Evolutionary conservation across 2,797 vertebrate genomes (phyloP).

Genomic region (Saxicola maurus): DNA sequence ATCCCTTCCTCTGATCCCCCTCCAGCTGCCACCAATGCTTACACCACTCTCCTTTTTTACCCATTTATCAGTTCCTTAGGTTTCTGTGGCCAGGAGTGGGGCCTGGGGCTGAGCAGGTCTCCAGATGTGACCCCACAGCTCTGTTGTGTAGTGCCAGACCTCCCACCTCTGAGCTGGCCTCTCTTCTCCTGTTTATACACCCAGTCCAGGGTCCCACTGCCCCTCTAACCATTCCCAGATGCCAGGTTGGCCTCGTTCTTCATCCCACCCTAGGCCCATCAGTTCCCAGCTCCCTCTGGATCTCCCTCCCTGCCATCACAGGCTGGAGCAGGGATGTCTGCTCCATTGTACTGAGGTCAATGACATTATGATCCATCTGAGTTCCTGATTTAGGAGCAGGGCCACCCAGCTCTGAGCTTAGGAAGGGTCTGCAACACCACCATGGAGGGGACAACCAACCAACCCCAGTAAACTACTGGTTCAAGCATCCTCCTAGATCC

Average conservation of each 20-base stretch:
- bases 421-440: background rate
- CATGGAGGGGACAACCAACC: background rate
- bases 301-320: background rate
- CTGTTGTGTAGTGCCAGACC: background rate
- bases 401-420: accelerated
- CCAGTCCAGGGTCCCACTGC: background rate
- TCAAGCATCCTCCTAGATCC: background rate
- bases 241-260: background rate
- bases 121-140: slow-evolving; percentile 45
- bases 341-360: background rate
- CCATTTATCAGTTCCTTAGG: background rate
- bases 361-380: accelerated
- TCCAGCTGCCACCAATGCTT: background rate
- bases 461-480: background rate
- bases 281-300: background rate
- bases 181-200: slow-evolving; percentile 25
- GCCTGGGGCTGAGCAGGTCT: background rate
- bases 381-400: background rate
- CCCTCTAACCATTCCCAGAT: slow-evolving; percentile 42
- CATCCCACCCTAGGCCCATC: background rate
- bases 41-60: background rate
- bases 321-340: background rate
- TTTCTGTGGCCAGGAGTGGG: background rate
- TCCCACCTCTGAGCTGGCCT: slow-evolving; percentile 33
- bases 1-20: background rate